Conservation (phyloP, 2,797 vertebrate species). For the Cossypha caffra region DNA sequence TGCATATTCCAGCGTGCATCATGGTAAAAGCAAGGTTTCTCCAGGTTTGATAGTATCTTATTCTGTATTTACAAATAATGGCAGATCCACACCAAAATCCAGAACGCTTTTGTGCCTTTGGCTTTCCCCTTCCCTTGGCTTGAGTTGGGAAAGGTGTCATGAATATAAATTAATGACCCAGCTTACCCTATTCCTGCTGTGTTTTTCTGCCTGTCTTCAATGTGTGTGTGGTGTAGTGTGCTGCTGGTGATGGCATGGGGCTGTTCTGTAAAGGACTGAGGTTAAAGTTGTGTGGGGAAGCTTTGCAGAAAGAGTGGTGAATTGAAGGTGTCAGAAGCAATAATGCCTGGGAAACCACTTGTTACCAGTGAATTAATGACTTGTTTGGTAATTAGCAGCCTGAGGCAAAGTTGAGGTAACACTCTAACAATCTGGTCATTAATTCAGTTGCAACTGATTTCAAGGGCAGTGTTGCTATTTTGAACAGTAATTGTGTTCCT, state of each 20-base stretch:
- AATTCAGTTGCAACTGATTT: constrained; percentile 67
- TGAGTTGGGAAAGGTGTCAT: not conserved
- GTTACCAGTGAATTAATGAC: constrained; percentile 69
- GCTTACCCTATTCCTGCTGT: not conserved
- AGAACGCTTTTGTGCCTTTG: not conserved
- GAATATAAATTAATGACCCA: not conserved
- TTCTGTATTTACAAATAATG: not conserved
- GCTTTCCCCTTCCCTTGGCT: not conserved
- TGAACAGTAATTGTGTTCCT: constrained; percentile 59
- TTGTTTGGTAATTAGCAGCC: constrained; percentile 72
- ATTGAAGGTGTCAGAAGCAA: constrained; percentile 54
- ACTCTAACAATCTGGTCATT: constrained; percentile 63
- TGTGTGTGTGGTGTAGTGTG: not conserved
- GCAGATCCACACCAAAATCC: not conserved
- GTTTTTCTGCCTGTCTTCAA: not conserved
- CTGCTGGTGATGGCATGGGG: not conserved
- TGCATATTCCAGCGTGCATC: not conserved
- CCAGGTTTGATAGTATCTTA: not conserved
- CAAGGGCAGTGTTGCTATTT: constrained; percentile 60
- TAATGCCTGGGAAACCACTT: constrained; percentile 65
- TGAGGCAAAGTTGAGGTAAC: constrained; percentile 56
- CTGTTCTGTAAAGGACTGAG: not conserved
- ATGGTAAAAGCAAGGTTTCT: not conserved
- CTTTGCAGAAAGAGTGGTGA: constrained; percentile 22
- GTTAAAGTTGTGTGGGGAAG: constrained; percentile 32